Base-by-base conservation (phyloP, 1,140 invertebrate genomes). In the Mamestra configurata region DNA sequence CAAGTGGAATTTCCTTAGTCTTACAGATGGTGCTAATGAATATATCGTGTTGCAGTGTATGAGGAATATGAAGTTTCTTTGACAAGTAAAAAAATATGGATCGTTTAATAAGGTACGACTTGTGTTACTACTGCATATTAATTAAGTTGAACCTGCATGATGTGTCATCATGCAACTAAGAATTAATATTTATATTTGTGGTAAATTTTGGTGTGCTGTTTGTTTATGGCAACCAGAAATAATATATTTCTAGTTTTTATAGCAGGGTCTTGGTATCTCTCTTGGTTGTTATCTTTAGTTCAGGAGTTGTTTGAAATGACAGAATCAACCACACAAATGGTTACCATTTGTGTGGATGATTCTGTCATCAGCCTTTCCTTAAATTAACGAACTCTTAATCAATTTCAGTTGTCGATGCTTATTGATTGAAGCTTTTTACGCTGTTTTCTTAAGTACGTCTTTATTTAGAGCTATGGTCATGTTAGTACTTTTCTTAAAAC, bases 1-100 rank as follows among this genome's bases (percentile, higher is more conserved):
- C 77, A 79, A 18, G 43, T 72, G 66, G 77, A 71, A 79, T 71
- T 79, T 71, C 77, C 77, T 71, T 70, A 79, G 43, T 76, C 73
- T 76, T 51, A 37, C 55, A 64, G 46, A 55, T 79, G 37, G 66
- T 61, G 68, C 51, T 80, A 77, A 77, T 77, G 64, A 77, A 80
- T 71, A 61, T 68, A 77, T 46, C 22, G 57, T 61, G 73, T 76
- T 27, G 73, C 35, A n/a, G 57, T 76, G n/a, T 24, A 57, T 31
- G 51, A 27, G 20, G 40, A 64, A 64, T 46, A 61, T 49, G 70
- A 35, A 53, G 49, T 51, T 72, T 55, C 37, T 68, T 72, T 55
- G n/a, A 22, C 10, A 27, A 53, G 49, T 8, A 8, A 71, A 51
- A 53, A 72, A 49, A 49, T 70, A 70, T 70, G 0, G 24, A 51